phyloP scores from a whole-genome alignment of 2,797 vertebrate species.

The Lophotriccus pileatus region DNA sequence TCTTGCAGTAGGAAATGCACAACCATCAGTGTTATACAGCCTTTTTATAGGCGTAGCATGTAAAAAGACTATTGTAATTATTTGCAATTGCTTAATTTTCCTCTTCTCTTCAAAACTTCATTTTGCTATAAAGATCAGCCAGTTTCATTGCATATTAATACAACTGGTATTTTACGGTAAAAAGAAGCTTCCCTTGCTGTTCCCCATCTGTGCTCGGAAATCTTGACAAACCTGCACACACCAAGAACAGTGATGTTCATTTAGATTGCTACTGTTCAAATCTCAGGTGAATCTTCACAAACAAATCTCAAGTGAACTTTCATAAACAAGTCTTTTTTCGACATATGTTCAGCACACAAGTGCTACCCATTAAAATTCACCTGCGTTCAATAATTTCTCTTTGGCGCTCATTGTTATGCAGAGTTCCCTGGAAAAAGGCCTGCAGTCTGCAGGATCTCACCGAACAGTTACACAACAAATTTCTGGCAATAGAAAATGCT shows the following conservation, averaged over 20 bases:
- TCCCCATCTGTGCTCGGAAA: not conserved
- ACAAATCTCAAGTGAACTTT: constrained; percentile 23
- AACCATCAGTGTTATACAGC: not conserved
- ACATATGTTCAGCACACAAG: constrained; percentile 35
- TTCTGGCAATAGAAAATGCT: constrained; percentile 1
- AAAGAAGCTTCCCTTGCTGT: not conserved
- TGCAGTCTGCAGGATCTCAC: not conserved
- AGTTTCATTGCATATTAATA: not conserved
- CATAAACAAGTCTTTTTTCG: constrained; percentile 43
- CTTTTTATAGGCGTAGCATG: not conserved
- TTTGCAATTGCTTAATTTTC: not conserved
- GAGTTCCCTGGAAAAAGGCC: not conserved
- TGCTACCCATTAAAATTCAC: constrained; percentile 62
- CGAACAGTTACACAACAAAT: not conserved
- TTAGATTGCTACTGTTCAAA: constrained; percentile 18
- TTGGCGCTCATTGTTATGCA: constrained; percentile 35
- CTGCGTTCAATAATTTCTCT: constrained; percentile 28
- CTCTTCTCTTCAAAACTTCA: not conserved
- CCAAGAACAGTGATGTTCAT: not conserved
- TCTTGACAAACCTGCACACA: not conserved
- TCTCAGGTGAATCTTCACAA: constrained; percentile 53
- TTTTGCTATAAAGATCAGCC: not conserved
- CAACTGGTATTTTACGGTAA: not conserved
- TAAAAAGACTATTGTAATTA: not conserved
- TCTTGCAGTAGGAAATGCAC: not conserved